Percentiles rank a stretch among this genome's conserved stretches.
Evolutionary conservation across 2,113 vertebrate species (phyloP).

Genomic region (Apodemus speciosus): DNA sequence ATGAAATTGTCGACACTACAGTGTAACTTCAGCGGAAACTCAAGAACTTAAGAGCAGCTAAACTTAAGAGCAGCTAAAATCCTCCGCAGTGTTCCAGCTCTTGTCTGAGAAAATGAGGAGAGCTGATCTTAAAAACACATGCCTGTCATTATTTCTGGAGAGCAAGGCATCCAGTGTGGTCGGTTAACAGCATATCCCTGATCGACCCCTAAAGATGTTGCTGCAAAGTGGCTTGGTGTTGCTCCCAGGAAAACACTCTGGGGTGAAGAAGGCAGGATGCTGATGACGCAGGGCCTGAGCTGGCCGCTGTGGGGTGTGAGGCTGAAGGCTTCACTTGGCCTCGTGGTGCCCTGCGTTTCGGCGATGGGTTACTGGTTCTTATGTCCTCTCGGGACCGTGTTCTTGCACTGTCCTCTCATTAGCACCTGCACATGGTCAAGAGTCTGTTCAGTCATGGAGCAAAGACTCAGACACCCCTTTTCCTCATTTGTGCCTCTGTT

Average conservation of each 20-base stretch:
- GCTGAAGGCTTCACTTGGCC: conserved; percentile 49
- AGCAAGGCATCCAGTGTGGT: conserved; percentile 69
- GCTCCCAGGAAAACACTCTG: conserved; percentile 75
- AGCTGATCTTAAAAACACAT: conserved; percentile 80
- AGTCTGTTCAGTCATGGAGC: not conserved
- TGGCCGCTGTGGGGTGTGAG: conserved; percentile 45
- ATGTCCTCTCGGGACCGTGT: conserved; percentile 29
- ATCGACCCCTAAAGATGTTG: conserved; percentile 75
- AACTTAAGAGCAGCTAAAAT: conserved; percentile 71
- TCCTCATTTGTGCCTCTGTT: conserved; percentile 27
- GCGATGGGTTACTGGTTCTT: conserved; percentile 18
- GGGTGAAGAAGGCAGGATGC: conserved; percentile 65
- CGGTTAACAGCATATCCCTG: conserved; percentile 75
- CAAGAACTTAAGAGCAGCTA: conserved; percentile 68
- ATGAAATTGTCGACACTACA: conserved; percentile 68
- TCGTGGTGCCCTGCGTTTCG: conserved; percentile 30
- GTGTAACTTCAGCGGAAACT: conserved; percentile 67
- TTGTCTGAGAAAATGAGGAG: conserved; percentile 65
- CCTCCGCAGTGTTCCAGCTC: conserved; percentile 32
- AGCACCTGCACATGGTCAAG: conserved; percentile 59
- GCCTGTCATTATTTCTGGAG: conserved; percentile 75
- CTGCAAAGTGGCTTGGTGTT: conserved; percentile 78
- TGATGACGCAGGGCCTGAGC: conserved; percentile 61
- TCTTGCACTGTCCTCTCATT: conserved; percentile 53
- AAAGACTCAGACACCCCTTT: conserved; percentile 11